phyloP scores from a whole-genome alignment of 2,888 invertebrate genomes.

The Luperina nickerlii region DNA sequence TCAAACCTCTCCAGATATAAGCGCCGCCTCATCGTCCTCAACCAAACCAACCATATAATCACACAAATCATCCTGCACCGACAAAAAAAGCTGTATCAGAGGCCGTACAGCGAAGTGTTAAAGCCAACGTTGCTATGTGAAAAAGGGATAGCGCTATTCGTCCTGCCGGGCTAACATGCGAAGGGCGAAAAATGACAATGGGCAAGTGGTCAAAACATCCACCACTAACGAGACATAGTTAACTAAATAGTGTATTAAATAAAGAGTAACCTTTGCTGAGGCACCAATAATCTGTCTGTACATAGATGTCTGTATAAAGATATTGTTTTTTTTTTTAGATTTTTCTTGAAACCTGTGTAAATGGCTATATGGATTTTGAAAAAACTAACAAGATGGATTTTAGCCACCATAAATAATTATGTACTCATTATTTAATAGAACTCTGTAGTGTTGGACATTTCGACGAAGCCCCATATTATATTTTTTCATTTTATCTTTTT shows the following conservation, averaged over 20 bases:
- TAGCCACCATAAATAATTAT: background rate
- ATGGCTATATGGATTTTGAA: background rate
- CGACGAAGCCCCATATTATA: background rate
- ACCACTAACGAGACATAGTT: background rate
- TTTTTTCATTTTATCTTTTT: background rate
- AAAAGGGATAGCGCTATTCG: background rate
- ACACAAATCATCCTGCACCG: constrained; percentile 90
- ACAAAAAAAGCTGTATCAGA: constrained; percentile 83
- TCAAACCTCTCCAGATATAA: constrained; percentile 89
- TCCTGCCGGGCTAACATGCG: background rate
- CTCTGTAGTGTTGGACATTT: background rate
- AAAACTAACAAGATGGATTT: background rate
- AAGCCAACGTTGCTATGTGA: background rate
- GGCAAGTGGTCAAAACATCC: background rate
- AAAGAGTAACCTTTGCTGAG: background rate
- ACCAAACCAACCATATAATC: constrained; percentile 91
- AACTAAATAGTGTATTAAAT: background rate
- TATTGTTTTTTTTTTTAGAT: background rate
- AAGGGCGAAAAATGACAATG: background rate
- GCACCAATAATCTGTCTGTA: background rate
- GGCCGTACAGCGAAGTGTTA: constrained; percentile 26
- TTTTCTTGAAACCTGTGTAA: background rate
- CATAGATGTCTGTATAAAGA: too few relatives aligned
- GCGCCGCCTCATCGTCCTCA: constrained; percentile 90
- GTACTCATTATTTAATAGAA: background rate